Evolutionary conservation across 2,797 vertebrate species (phyloP), one percentile per base, ranked within the genome.

Genomic region (Aulostomus chinensis): DNA sequence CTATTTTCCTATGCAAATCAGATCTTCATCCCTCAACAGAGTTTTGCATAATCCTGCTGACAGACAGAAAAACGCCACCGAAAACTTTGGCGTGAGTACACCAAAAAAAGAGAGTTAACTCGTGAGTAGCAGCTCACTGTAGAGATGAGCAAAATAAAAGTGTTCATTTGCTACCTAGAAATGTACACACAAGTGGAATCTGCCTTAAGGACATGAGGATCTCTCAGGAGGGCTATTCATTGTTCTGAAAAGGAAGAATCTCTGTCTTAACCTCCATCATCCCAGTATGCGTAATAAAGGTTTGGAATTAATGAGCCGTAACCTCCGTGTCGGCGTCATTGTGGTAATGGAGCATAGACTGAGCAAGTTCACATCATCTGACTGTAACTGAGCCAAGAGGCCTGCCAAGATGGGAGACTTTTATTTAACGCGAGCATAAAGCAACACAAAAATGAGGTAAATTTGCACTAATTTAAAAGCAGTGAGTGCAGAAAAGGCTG

Each of bases 281-380:
- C 33, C 17, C 41, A 47, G 26, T 15, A 35, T 13, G 31, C 55
- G 71, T 39, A 50, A 65, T 62, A 42, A 62, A 67, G 34, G 14
- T 46, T 50, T 33, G 53, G 49, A 64, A 64, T 63, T 73, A 83
- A 78, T 78, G 74, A 80, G 63, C 47, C 58, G 48, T 17, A 60
- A 68, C 67, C 30, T 54, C 22, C 29, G 35, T 49, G 57, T 55
- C 47, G 35, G 40, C 9, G 2, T 46, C 46, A 33, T 52, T 42
- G 31, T 42, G 24, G 35, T 69, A 64, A 67, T 71, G 58, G 28
- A 71, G 58, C 36, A 20, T 42, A 40, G 31, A 68, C 39, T 5
- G 30, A 64, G 22, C 42, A 53, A 42, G 34, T 56, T 53, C 61
- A 73, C 37, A 25, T 69, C 43, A 39, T 29, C 26, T 72, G 25